Percentiles rank a stretch among this genome's conserved stretches.
Evolutionary conservation across 2,797 vertebrate genomes (phyloP).

Genomic region (Fundulus diaphanus): DNA sequence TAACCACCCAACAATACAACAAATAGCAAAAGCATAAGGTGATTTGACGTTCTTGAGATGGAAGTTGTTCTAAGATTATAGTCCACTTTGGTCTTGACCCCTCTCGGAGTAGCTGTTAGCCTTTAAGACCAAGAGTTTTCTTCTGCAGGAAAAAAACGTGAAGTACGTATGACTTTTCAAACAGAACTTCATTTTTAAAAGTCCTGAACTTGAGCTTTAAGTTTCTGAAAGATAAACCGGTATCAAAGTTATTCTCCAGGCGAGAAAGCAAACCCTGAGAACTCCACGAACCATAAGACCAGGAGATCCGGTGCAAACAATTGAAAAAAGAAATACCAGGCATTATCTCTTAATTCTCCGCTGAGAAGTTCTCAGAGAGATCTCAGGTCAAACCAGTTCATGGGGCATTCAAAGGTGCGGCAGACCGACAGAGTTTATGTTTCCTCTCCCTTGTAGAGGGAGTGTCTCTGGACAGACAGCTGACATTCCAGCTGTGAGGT

Average conservation of each 20-base stretch:
- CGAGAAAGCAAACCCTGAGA: slow-evolving; percentile 11
- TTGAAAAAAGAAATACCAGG: not conserved
- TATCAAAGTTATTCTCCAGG: slow-evolving; percentile 1
- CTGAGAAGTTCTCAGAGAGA: slow-evolving; percentile 24
- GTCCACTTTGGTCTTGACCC: not conserved
- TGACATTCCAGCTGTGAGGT: slow-evolving; percentile 84
- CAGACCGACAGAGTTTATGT: slow-evolving; percentile 62
- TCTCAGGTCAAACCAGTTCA: slow-evolving; percentile 47
- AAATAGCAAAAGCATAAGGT: not conserved
- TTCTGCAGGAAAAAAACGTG: not conserved
- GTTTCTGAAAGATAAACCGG: not conserved
- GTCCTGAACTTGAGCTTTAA: not conserved
- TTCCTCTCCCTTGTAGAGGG: slow-evolving; percentile 60
- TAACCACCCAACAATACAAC: not conserved
- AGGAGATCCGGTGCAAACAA: slow-evolving; percentile 8
- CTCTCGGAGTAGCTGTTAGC: not conserved
- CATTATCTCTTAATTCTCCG: slow-evolving; percentile 31
- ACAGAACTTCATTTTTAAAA: not conserved
- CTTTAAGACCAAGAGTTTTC: not conserved
- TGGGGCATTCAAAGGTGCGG: slow-evolving; percentile 62
- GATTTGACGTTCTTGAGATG: not conserved
- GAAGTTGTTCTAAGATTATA: not conserved
- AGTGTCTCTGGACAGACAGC: slow-evolving; percentile 81
- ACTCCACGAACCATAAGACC: slow-evolving; percentile 16
- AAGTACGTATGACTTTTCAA: not conserved